Base-by-base conservation (phyloP, 1,140 invertebrate genomes). In the Zophobas morio region DNA sequence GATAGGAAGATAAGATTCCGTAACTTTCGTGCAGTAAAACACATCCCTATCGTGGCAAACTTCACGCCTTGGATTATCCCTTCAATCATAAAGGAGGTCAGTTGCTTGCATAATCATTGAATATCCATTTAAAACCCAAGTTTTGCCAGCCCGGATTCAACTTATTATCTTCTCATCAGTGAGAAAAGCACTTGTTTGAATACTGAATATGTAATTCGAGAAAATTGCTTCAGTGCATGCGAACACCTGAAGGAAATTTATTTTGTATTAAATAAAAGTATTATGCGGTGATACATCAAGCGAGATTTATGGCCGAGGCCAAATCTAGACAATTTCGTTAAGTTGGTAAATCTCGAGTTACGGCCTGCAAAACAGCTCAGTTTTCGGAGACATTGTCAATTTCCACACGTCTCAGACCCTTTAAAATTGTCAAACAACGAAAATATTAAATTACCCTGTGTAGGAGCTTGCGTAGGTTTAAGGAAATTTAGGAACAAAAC, bases 351-450 rank as follows among this genome's bases (percentile, higher is more conserved):
- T 66, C 60, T 66, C 60, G 39, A 2, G 39, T 66, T 66, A 66
- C 60, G 42, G 6, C 42, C 42, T 51, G 49, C 60, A 66, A 66
- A 60, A 60, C 33, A 54, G 53, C 35, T 54, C 53, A 54, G 53
- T 33, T 54, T 54, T 34, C 53, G 53, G 1, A 54, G 20, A 54
- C 53, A 54, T 34, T 20, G 33, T 54, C 53, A 54, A 33, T 54
- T 54, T 54, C 53, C 53, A 54, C 53, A 54, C 33, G 35, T 34
- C 53, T 20, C 53, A 53, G 51, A 32, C 51, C 33, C 53, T 54
- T 54, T 54, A 60, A 66, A 66, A 66, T 36, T 66, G 60, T 3
- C 60, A 66, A 66, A 66, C 60, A 66, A 66, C 36, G 2, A 42
- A 66, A 42, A 66, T 66, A 66, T 66, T 66, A 40, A 34, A 66